phyloP scores from a whole-genome alignment of 2,113 vertebrate species.

The Acanthochromis polyacanthus region DNA sequence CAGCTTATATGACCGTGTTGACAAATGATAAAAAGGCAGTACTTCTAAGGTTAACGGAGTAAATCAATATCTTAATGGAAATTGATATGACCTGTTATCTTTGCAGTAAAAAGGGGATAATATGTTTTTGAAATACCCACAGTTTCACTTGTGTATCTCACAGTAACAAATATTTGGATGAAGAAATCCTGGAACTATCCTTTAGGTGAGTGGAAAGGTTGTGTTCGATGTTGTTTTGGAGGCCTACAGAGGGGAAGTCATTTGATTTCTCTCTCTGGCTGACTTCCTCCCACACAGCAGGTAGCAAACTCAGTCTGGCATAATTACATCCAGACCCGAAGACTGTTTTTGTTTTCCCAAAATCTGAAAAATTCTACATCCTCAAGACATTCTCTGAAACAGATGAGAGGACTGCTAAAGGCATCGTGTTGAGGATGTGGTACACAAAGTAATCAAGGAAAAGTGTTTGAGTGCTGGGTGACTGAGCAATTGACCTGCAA shows the following conservation, averaged over 20 bases:
- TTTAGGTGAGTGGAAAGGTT: constrained; percentile 23
- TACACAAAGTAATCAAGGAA: background rate
- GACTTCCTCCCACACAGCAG: constrained; percentile 79
- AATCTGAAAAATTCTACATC: constrained; percentile 45
- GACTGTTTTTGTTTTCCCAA: constrained; percentile 48
- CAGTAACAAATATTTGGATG: constrained; percentile 5
- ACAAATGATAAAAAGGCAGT: constrained; percentile 24
- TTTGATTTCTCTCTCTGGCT: constrained; percentile 62
- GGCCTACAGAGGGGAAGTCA: constrained; percentile 59
- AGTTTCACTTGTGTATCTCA: background rate
- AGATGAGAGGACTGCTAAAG: constrained; percentile 18
- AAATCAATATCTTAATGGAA: constrained; percentile 23
- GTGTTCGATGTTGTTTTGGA: constrained; percentile 23
- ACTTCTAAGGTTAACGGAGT: background rate
- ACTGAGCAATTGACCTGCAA: background rate
- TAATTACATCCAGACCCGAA: constrained; percentile 72
- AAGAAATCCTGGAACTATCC: constrained; percentile 1
- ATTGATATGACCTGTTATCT: constrained; percentile 9
- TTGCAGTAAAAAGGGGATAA: background rate
- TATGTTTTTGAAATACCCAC: background rate
- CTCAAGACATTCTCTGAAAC: constrained; percentile 16
- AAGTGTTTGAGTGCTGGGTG: background rate
- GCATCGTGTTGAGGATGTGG: constrained; percentile 16
- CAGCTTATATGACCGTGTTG: background rate
- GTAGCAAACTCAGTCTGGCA: constrained; percentile 65